Base-by-base conservation (phyloP, 2,113 vertebrate genomes). In the Ophthalmotilapia sp. region DNA sequence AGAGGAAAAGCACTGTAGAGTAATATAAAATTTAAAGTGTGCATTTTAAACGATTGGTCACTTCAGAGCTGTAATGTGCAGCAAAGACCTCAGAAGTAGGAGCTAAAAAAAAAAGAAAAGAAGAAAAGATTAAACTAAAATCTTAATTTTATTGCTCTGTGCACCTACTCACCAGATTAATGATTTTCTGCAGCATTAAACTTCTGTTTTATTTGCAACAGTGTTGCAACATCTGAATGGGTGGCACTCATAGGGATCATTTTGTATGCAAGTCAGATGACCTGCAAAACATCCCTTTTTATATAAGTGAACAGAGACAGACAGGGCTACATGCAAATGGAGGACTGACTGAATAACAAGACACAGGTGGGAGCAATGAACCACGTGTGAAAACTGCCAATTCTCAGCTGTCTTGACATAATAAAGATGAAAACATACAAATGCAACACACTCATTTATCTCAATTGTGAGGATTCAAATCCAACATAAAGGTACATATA, bases 121-220 rank as follows among this genome's bases (percentile, higher is more conserved):
- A 17, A 49, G 0, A 5, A 8, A 19, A 8, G 3, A 9, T 7
- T 58, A 0, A 58, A 4, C 15, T 36, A n/a, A 65, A 36, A n/a
- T 65, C 31, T 13, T 65, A 0, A n/a, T 65, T 0, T 21, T 0
- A 65, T 38, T 38, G 6, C 10, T 65, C 31, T 38, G 60, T 65
- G 60, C 17, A 65, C 0, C 10, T 38, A 2, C 2, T 65, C 9
- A 36, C 9, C 31, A 65, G 33, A 65, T 5, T 65, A 13, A 38
- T 65, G 33, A 65, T 65, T 0, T 5, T 65, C 60, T 65, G 33
- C 60, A 38, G 33, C 33, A 65, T 65, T 65, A 21, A n/a, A 65
- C 17, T 38, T 21, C 60, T 0, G 10, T 21, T 65, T 21, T 65
- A 65, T 65, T 65, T 65, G 60, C 60, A 38, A 65, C 10, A 38